phyloP scores from a whole-genome alignment of 1,140 invertebrate genomes.

The Anadara kagoshimensis region DNA sequence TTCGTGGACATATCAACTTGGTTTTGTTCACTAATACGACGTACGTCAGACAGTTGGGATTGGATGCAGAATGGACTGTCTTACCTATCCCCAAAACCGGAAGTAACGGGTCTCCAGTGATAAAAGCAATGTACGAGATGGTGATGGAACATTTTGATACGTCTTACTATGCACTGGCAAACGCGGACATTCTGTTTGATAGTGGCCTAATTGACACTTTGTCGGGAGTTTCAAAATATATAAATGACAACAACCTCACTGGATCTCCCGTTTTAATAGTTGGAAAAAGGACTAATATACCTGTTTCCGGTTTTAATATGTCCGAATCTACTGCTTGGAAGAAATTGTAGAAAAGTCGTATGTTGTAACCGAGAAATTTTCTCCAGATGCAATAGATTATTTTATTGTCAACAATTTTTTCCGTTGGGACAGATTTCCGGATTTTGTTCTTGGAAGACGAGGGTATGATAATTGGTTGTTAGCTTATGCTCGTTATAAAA shows the following conservation, averaged over 20 bases:
- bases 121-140: slow-evolving; percentile 4
- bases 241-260: not conserved
- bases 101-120: slow-evolving; percentile 1
- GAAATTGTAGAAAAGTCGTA: not conserved
- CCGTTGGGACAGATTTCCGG: slow-evolving; percentile 11
- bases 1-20: not conserved
- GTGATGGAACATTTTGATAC: not conserved
- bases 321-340: not conserved
- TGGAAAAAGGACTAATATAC: slow-evolving; percentile 17
- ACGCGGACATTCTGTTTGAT: slow-evolving; percentile 23
- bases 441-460: slow-evolving; percentile 15
- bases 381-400: slow-evolving; percentile 19
- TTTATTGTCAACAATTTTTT: slow-evolving; percentile 14
- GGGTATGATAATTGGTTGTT: slow-evolving; percentile 27
- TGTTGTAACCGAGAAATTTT: not conserved
- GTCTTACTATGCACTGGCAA: slow-evolving; percentile 8
- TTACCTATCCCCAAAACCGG: not conserved
- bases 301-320: not conserved
- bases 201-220: not conserved
- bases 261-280: slow-evolving; percentile 7
- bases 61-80: slow-evolving; percentile 9
- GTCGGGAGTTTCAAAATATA: not conserved
- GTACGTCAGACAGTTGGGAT: not conserved
- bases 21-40: slow-evolving; percentile 14
- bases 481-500: slow-evolving; percentile 16